Percentiles rank a stretch among this genome's conserved stretches.
Conservation (phyloP, 2,888 invertebrate genomes). For the Orthosia incerta region DNA sequence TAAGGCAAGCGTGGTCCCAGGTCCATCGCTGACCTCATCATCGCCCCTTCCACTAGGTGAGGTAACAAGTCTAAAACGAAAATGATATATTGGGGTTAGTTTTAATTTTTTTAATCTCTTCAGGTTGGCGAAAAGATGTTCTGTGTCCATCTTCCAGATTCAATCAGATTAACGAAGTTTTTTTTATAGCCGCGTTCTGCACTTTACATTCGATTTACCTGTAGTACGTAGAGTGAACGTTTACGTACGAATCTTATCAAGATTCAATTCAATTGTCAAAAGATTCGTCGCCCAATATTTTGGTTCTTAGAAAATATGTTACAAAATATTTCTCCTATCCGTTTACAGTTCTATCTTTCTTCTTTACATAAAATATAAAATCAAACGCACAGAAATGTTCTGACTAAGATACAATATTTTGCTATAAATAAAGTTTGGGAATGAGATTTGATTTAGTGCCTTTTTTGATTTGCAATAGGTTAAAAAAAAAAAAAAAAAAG, state of each 20-base stretch:
- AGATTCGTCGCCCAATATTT: not conserved
- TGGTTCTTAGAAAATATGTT: not conserved
- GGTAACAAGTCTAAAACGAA: no score
- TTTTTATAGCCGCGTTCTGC: no score
- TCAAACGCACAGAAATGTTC: slow-evolving; percentile 19
- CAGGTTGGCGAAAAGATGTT: no score
- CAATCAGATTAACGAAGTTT: no score
- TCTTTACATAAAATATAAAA: slow-evolving; percentile 24
- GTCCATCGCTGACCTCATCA: no score
- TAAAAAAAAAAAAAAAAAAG: slow-evolving; percentile 3
- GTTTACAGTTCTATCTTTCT: slow-evolving; percentile 9
- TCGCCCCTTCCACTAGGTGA: no score
- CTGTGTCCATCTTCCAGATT: no score
- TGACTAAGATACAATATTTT: not conserved
- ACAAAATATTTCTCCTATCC: not conserved
- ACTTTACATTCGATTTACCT: no score
- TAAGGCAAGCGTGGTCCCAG: no score
- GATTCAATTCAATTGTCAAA: slow-evolving; percentile 8
- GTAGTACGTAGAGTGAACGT: no score
- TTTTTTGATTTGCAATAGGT: slow-evolving; percentile 5
- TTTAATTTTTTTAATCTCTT: no score
- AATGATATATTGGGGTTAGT: no score
- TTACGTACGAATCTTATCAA: not conserved
- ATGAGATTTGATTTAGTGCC: slow-evolving; percentile 8
- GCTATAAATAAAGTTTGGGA: not conserved